Evolutionary conservation across 2,113 vertebrate species (phyloP).

Genomic region (Orientallactaga bullata): DNA sequence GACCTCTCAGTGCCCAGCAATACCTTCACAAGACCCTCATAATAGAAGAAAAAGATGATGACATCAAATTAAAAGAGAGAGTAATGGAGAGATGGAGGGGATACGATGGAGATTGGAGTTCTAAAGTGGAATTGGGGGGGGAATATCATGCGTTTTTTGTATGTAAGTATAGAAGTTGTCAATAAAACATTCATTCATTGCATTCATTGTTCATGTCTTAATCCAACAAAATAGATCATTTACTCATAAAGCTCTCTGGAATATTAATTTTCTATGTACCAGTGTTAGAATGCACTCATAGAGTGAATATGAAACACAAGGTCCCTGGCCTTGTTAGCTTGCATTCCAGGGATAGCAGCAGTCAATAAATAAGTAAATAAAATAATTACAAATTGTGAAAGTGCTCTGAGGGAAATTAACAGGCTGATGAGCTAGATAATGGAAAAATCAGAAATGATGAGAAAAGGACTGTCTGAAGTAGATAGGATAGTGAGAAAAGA

Average conservation of each 20-base stretch:
- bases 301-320: constrained; percentile 18
- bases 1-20: no score
- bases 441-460: not conserved
- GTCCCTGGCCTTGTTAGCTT: constrained; percentile 11
- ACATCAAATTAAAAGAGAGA: no score
- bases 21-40: no score
- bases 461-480: not conserved
- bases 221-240: constrained; percentile 51
- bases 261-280: constrained; percentile 31
- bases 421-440: constrained; percentile 32
- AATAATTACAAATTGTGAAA: constrained; percentile 13
- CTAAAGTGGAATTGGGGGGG: no score
- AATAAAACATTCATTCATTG: no score
- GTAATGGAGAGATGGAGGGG: no score
- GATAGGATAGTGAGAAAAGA: not conserved
- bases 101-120: no score
- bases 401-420: constrained; percentile 19
- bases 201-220: not conserved
- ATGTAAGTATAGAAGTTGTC: no score
- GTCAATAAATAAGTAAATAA: constrained; percentile 48
- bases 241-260: constrained; percentile 37
- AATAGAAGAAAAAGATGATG: no score
- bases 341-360: not conserved
- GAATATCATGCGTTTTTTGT: no score
- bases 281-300: constrained; percentile 10